Evolutionary conservation across 2,797 vertebrate species (phyloP).

Genomic region (Semotilus atromaculatus): DNA sequence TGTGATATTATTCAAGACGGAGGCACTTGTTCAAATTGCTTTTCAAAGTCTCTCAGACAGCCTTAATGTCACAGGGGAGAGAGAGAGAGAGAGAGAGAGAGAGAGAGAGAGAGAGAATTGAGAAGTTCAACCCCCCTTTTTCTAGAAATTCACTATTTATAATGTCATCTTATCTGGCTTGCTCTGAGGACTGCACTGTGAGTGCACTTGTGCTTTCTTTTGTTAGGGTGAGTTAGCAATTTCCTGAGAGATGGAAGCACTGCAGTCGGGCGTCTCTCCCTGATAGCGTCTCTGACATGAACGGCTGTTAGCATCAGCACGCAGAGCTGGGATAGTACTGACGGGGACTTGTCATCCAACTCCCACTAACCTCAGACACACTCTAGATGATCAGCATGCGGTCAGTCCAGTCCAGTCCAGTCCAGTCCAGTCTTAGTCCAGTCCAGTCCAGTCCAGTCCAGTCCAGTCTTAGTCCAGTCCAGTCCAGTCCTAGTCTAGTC

Average conservation of each 20-base stretch:
- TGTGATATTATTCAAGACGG: background rate
- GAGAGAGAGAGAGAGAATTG: conserved; percentile 68
- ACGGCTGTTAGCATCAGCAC: conserved; percentile 89
- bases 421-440: no score
- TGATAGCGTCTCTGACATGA: conserved; percentile 94
- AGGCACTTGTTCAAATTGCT: conserved; percentile 13
- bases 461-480: no score
- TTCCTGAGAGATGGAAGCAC: conserved; percentile 92
- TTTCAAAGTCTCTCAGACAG: conserved; percentile 41
- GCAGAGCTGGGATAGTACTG: conserved; percentile 70
- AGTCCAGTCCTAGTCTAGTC: no score
- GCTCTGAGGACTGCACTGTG: conserved; percentile 87
- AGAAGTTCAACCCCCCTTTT: conserved; percentile 75
- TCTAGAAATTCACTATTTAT: conserved; percentile 87
- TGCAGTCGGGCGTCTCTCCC: conserved; percentile 90
- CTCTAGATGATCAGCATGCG: conserved; percentile 69
- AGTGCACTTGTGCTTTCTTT: conserved; percentile 96
- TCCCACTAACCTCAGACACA: conserved; percentile 70
- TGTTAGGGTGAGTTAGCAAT: conserved; percentile 99
- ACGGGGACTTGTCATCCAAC: conserved; percentile 78
- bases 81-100: conserved; percentile 64
- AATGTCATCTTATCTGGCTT: conserved; percentile 94
- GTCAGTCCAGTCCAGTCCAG: no score
- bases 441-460: no score
- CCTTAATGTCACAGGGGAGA: conserved; percentile 46